Evolutionary conservation across 2,888 invertebrate species (phyloP), one percentile per base, ranked within the genome.

Genomic region (Mamestra brassicae): DNA sequence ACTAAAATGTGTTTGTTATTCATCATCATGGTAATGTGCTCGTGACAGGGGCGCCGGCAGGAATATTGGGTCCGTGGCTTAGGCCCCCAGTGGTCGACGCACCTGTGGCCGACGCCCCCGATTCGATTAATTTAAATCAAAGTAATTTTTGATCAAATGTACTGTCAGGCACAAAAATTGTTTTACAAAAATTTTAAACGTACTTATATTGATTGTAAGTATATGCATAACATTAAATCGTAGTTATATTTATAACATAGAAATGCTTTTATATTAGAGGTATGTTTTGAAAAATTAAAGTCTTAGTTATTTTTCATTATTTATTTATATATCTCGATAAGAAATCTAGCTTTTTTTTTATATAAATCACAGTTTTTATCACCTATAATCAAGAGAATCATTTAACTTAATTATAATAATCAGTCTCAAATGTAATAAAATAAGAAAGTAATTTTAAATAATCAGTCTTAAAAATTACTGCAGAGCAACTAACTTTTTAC

Each of bases 391-490:
- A 62, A 62, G 45, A 62, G 26, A 62, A 62, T 62, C 62, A 62
- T 62, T 61, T 62, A 62, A 62, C 45, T 62, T 45, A 62, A 45
- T 62, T 26, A 61, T n/a, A 42, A 61, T 42, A 61, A 61, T 42
- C 61, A 61, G 42, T 62, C 61, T 45, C 42, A 62, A 47, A 63
- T 52, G 38, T 50, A 50, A 63, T 63, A 64, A 63, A 63, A 47
- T 63, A 63, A 63, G 63, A 64, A 36, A 64, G 65, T 66, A 38
- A 42, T 66, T 52, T 45, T 54, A 73, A 60, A 50, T 57, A 61
- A 61, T 73, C 50, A 73, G 54, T 66, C 47, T 62, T 62, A 60
- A 64, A 64, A 64, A 64, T 50, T 64, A 64, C 64, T 64, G 64
- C 64, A 52, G 64, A 64, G 50, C 50, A 64, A 64, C 52, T 64